Evolutionary conservation across 2,888 invertebrate species (phyloP), one percentile per base, ranked within the genome.

Genomic region (Nomada ferruginata): DNA sequence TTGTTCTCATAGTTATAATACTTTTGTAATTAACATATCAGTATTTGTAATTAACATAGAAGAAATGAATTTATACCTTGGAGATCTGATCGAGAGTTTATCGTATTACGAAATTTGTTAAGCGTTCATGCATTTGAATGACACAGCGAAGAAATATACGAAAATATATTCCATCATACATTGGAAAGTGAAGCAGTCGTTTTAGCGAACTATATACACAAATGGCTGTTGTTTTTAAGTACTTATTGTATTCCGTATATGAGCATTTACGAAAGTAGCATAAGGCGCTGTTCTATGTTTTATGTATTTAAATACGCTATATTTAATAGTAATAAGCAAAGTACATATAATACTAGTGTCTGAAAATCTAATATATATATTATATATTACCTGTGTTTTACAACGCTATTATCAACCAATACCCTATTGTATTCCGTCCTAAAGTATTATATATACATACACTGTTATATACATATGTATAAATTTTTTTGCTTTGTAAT

Each of bases 371-470:
- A 87, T 87, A 87, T 87, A 85, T 85, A 75, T 79, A 77, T 78
- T 76, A 76, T 44, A 74, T 81, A 80, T 79, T 73, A 75, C 61
- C 59, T 82, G 68, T 83, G 79, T 85, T 76, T 53, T 84, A 84
- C 74, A 81, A 65, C 70, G 78, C 76, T 80, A 74, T 74, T 80
- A 82, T 82, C 71, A 81, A 79, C 73, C 74, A 63, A 81, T 79
- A 84, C 88, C 88, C 89, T 88, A 85, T 77, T 88, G 82, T 87
- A 89, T 89, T 89, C 89, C 88, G 89, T 89, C 89, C 88, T 86
- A 84, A 85, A 82, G 64, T 84, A 81, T 86, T 84, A 78, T 82
- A 66, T 52, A 68, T 71, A 71, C 66, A 80, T 70, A 65, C 61
- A 80, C 29, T 80, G 80, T 80, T 87, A 87, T 86, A 78, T 85